Base-by-base conservation (phyloP, 1,140 invertebrate species). In the Meloidogyne exigua region DNA sequence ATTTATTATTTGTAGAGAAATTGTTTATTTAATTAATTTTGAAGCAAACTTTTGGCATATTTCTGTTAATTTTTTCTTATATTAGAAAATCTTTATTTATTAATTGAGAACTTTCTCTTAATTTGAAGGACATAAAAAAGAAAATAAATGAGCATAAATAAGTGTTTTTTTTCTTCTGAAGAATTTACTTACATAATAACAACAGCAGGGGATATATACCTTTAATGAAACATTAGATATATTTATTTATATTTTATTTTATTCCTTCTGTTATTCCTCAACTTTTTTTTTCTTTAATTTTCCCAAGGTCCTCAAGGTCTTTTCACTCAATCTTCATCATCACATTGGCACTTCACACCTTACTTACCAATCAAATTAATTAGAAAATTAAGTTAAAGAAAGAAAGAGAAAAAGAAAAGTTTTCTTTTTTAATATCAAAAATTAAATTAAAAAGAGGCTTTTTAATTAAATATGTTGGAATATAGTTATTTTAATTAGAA, bases 311-410 rank as follows among this genome's bases (percentile, higher is more conserved):
- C 18, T n/a, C 18, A 57, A n/a, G 49, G 18, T n/a, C 18, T n/a
- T 57, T 57, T 57, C 18, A 57, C 49, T 57, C 49, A 57, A 12
- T 57, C n/a, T 57, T 57, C 49, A 57, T 57, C 49, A 57, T 57
- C 49, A 57, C 49, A 57, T 57, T 57, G 49, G 49, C 49, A 57
- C 49, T 57, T 57, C 49, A 57, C 49, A 57, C 49, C 49, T 57
- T 57, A 21, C 49, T 9, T 57, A n/a, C n/a, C 3, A 57, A 57
- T 57, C 18, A 57, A 57, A n/a, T 57, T 57, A 57, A 57, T 57
- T 57, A 57, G 18, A 57, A n/a, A 57, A 57, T 57, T 57, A 39
- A 39, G 3, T 57, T 18, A 57, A 21, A 57, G 21, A 57, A n/a
- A n/a, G 5, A n/a, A 57, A 57, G 18, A 57, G 10, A 12, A n/a